phyloP scores from a whole-genome alignment of 2,113 vertebrate species.

The Chaenogobius annularis region DNA sequence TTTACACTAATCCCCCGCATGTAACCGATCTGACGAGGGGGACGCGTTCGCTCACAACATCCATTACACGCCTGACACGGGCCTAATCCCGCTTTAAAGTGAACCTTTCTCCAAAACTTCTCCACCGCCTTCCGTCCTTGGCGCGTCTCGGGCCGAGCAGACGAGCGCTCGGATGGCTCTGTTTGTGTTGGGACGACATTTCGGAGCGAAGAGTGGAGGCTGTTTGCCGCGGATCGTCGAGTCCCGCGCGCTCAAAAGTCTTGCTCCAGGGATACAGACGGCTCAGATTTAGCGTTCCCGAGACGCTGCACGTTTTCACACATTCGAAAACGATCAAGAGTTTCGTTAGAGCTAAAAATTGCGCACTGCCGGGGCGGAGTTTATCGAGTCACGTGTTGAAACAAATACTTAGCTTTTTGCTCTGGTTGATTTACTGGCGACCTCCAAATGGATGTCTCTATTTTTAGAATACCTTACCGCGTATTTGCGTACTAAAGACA shows the following conservation, averaged over 20 bases:
- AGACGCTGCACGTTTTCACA: constrained; percentile 20
- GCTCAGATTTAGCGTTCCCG: constrained; percentile 2
- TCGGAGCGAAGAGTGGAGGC: constrained; percentile 19
- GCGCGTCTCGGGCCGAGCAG: not conserved
- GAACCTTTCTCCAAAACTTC: not conserved
- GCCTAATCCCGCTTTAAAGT: not conserved
- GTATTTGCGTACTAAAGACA: no score
- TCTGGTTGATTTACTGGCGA: no score
- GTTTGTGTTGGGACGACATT: constrained; percentile 32
- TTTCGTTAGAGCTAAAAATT: no score
- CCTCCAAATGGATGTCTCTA: no score
- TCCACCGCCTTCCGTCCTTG: not conserved
- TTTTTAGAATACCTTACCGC: no score
- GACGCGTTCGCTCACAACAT: not conserved
- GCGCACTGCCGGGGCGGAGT: no score
- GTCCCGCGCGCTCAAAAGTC: not conserved
- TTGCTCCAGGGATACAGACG: constrained; percentile 16
- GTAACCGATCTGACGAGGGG: no score
- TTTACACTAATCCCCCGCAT: not conserved
- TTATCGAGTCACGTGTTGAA: no score
- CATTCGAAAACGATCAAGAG: constrained; percentile 3
- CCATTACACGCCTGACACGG: not conserved
- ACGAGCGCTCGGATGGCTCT: constrained; percentile 19
- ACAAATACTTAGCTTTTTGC: no score
- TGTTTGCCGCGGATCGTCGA: constrained; percentile 12